Evolutionary conservation across 2,113 vertebrate species (phyloP), one percentile per base, ranked within the genome.

Genomic region (Trogon surrucura): DNA sequence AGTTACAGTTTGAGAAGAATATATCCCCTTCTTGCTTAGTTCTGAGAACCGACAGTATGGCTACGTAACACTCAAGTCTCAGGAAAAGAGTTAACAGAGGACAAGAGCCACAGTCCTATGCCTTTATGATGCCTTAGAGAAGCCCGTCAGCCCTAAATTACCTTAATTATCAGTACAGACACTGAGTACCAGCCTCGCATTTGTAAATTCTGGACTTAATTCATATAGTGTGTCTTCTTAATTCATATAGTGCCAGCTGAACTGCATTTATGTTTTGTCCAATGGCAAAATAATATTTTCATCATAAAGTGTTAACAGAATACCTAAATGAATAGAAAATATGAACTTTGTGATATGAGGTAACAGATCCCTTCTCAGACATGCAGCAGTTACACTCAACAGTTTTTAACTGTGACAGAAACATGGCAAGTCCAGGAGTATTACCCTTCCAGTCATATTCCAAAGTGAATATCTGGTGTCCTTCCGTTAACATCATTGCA

Each of bases 41-140:
- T 69, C 12, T 26, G 20, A 36, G 22, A 30, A 23, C 4, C 54
- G 26, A n/a, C 0, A 2, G 20, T 34, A 22, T 0, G 4, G 12
- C 25, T 73, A 3, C 12, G 17, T 27, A 23, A 6, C 26, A 23
- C 6, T 3, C 21, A 65, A 16, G 2, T 69, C 34, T 88, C 32
- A n/a, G 60, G 34, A 41, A 66, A 64, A 54, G 18, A 13, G 20
- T 12, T 25, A 21, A 38, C 2, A 71, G 47, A 54, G 4, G 15
- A 30, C 13, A 60, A n/a, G 16, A 62, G 16, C 4, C n/a, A 34
- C 6, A 6, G 44, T 30, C 48, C 27, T 34, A 8, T 5, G 8
- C 19, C 19, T 56, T 53, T 66, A 17, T 45, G 27, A 13, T 3
- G n/a, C 32, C 13, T 22, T 36, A 19, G 22, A 54, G 30, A 44